Evolutionary conservation across 2,888 invertebrate species (phyloP).

Genomic region (Agonum fuliginosum): DNA sequence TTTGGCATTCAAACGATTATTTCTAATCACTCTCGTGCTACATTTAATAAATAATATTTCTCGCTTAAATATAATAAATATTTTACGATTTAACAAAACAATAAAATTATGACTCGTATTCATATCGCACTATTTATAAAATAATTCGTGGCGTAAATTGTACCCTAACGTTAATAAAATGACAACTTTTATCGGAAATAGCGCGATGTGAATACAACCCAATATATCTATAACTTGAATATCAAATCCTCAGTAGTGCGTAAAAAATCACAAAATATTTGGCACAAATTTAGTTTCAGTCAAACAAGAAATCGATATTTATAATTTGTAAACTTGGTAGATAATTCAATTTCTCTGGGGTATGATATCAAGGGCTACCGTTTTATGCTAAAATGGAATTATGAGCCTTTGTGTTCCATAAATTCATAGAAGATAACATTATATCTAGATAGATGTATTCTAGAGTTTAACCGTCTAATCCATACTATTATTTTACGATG

Average conservation of each 20-base stretch:
- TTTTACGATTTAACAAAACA: neutral
- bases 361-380: conserved; percentile 19
- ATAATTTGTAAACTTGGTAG: conserved; percentile 3
- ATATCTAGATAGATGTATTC: conserved; percentile 1
- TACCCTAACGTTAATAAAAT: too few relatives aligned
- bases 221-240: conserved; percentile 19
- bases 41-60: too few relatives aligned
- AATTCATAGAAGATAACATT: conserved; percentile 16
- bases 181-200: too few relatives aligned
- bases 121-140: too few relatives aligned
- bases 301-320: neutral
- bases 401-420: conserved; percentile 19
- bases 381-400: conserved; percentile 24
- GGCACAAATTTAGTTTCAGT: conserved; percentile 11
- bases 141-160: too few relatives aligned
- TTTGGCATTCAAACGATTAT: conserved; percentile 38
- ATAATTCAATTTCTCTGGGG: conserved; percentile 26
- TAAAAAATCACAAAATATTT: neutral
- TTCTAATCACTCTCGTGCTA: conserved; percentile 41
- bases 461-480: neutral
- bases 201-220: too few relatives aligned
- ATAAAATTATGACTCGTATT: conserved; percentile 20
- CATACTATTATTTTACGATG: neutral
- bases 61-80: conserved; percentile 8
- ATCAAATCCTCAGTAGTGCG: conserved; percentile 32